Evolutionary conservation across 2,888 invertebrate species (phyloP).

Genomic region (Lasioglossum calceatum): DNA sequence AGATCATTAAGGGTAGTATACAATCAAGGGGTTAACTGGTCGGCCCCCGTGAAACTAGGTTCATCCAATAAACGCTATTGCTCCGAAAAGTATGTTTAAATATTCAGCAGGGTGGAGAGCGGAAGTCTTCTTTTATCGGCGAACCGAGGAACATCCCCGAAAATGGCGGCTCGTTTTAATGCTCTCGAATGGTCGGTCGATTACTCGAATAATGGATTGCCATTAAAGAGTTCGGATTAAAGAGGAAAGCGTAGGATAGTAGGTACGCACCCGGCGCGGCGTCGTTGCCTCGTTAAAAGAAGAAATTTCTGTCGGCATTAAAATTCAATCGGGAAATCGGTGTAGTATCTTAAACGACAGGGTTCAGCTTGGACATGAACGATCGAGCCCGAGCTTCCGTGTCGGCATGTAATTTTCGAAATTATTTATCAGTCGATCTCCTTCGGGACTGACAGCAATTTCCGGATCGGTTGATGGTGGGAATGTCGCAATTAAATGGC

Average conservation of each 20-base stretch:
- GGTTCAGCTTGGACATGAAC: conserved; percentile 18
- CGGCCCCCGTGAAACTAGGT: neutral
- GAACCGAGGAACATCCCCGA: conserved; percentile 26
- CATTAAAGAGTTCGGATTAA: conserved; percentile 68
- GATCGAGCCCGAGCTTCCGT: neutral
- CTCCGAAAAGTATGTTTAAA: neutral
- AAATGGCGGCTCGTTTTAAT: conserved; percentile 56
- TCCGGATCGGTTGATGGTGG: neutral
- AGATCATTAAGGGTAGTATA: neutral
- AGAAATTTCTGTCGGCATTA: conserved; percentile 41
- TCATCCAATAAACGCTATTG: neutral
- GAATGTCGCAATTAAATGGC: neutral
- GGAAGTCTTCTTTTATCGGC: conserved; percentile 45
- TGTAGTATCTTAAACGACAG: neutral
- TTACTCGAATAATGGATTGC: conserved; percentile 64
- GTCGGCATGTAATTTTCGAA: conserved; percentile 6
- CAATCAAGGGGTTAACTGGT: neutral
- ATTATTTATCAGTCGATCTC: conserved; percentile 25
- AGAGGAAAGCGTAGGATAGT: conserved; percentile 59
- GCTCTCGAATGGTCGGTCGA: conserved; percentile 34
- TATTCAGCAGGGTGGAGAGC: neutral
- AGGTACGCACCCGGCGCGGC: neutral
- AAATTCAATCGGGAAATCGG: conserved; percentile 41
- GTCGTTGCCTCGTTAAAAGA: conserved; percentile 34
- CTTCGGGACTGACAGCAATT: neutral